These are phyloP conservation scores for Pygmarrhopalites habei DNA, from an alignment of 1,140 invertebrate genomes.

Conservation along the genomic window DNA sequence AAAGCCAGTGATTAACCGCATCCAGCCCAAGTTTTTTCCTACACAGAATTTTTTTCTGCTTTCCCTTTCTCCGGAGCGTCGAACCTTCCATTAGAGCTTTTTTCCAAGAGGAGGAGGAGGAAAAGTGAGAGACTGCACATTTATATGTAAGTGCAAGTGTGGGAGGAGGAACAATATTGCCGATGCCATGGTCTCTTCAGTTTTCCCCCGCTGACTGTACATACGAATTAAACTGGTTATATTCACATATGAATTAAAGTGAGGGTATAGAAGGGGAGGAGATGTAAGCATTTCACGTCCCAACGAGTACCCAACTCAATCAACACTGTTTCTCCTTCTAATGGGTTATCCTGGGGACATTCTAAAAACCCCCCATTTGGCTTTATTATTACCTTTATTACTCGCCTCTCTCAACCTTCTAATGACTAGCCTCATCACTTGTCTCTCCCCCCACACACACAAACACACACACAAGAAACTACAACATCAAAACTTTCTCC, in stretches of 20 bases:
- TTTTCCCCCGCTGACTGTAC: too few species aligned
- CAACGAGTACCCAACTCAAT: conserved; percentile 28
- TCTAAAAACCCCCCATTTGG: conserved; percentile 24
- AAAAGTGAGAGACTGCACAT: neutral
- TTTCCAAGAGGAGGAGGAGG: too few species aligned
- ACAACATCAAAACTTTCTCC: too few species aligned
- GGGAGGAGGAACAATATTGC: neutral
- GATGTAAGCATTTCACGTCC: conserved; percentile 14
- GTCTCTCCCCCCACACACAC: too few species aligned
- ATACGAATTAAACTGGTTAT: too few species aligned
- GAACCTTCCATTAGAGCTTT: too few species aligned
- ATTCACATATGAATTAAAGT: too few species aligned
- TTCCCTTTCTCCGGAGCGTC: neutral
- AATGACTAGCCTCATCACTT: conserved; percentile 13
- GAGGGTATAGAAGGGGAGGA: too few species aligned
- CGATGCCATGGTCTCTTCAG: neutral
- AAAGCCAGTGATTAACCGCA: conserved; percentile 33
- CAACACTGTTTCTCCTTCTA: conserved; percentile 28
- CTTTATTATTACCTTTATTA: conserved; percentile 37
- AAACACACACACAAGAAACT: too few species aligned
- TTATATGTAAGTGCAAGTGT: neutral
- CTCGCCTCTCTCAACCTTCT: conserved; percentile 17
- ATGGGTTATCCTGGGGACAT: conserved; percentile 21
- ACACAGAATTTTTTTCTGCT: conserved; percentile 20
- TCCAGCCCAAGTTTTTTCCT: conserved; percentile 26